Conservation (phyloP, 2,888 invertebrate genomes). For the Amaurobius ferox region DNA sequence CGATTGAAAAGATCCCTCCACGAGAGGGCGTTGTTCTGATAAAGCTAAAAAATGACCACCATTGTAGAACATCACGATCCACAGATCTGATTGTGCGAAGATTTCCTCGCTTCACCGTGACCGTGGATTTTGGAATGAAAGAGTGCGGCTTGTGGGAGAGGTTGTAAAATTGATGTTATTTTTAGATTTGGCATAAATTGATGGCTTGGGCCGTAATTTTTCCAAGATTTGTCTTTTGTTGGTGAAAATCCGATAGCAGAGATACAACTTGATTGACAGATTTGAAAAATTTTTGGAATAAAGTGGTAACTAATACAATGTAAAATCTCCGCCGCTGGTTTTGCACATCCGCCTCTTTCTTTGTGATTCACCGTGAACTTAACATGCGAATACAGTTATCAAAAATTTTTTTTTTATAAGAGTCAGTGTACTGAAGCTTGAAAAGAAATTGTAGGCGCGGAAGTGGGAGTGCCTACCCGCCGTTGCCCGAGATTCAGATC, state of each 20-base stretch:
- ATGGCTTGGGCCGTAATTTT: not conserved
- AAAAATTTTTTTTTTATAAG: too few relatives aligned
- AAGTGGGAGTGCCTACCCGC: too few relatives aligned
- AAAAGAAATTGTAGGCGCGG: too few relatives aligned
- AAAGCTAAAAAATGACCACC: not conserved
- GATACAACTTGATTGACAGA: not conserved
- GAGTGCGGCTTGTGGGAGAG: not conserved
- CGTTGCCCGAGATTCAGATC: too few relatives aligned
- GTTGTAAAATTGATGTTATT: not conserved
- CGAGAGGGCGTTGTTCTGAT: constrained; percentile 36
- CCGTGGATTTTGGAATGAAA: not conserved
- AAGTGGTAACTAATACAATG: too few relatives aligned
- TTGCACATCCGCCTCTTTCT: too few relatives aligned
- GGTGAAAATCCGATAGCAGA: not conserved
- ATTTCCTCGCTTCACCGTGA: constrained; percentile 4
- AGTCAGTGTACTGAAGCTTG: too few relatives aligned
- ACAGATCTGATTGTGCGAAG: not conserved
- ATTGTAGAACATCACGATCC: constrained; percentile 24
- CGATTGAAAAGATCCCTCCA: constrained; percentile 10
- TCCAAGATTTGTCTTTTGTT: not conserved
- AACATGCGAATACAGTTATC: too few relatives aligned
- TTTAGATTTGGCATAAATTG: not conserved
- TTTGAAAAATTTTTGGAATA: not conserved
- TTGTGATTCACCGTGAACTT: too few relatives aligned
- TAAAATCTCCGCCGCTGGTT: too few relatives aligned